Evolutionary conservation across 2,888 invertebrate genomes (phyloP).

Genomic region (Zelleria hepariella): DNA sequence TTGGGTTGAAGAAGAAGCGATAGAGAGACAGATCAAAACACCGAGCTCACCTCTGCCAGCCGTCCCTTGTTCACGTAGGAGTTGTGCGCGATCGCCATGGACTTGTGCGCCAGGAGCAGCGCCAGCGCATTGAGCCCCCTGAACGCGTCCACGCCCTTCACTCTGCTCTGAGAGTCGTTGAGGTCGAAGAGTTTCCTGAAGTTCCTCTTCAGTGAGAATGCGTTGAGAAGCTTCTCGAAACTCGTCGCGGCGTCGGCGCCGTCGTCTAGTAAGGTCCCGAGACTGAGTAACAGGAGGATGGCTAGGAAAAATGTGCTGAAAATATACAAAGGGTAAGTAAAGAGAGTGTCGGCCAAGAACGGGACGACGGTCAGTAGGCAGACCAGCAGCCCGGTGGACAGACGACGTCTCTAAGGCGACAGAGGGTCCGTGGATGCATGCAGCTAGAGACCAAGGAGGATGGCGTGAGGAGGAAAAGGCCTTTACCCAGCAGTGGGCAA

Average conservation of each 20-base stretch:
- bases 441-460: too few species aligned
- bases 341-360: too few species aligned
- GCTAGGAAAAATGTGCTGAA: slow-evolving; percentile 62
- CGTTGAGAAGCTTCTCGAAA: slow-evolving; percentile 61
- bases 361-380: too few species aligned
- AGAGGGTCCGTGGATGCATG: too few species aligned
- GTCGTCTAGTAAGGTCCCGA: slow-evolving; percentile 59
- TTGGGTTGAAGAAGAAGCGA: not conserved
- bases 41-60: slow-evolving; percentile 60
- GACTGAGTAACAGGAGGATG: slow-evolving; percentile 41
- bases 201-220: slow-evolving; percentile 67
- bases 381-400: too few species aligned
- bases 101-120: slow-evolving; percentile 70
- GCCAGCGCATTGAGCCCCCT: slow-evolving; percentile 69
- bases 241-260: slow-evolving; percentile 54
- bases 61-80: slow-evolving; percentile 71
- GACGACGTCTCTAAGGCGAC: too few species aligned
- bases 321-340: not conserved
- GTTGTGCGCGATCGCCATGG: slow-evolving; percentile 72
- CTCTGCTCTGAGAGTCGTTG: slow-evolving; percentile 44
- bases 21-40: not conserved
- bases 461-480: too few species aligned
- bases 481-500: too few species aligned
- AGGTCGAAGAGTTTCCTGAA: slow-evolving; percentile 52
- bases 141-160: slow-evolving; percentile 67